Evolutionary conservation across 2,113 vertebrate species (phyloP), one percentile per base, ranked within the genome.

Genomic region (Podocnemis expansa): DNA sequence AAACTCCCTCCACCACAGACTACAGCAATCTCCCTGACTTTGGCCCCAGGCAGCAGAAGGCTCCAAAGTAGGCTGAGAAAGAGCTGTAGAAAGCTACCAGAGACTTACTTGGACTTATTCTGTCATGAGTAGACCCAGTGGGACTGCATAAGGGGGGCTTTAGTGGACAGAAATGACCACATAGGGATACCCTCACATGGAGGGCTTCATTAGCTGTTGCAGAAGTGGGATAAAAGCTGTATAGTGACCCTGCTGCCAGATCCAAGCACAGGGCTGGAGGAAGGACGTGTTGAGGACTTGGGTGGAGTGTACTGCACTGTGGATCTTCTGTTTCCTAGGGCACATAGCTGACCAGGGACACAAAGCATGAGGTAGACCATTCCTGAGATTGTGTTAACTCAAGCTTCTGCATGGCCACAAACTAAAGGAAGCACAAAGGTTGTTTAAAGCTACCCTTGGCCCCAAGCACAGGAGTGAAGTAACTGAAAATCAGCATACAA

Each of bases 261-360:
- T 5, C 29, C 89, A 31, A 47, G 5, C 22, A 82, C 19, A 80
- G 90, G 80, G 7, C 12, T 58, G 38, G 70, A 73, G 14, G 43
- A 3, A 88, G 70, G 0, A 0, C 25, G 82, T 0, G 0, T 12
- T 19, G 70, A 17, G 0, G 4, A 10, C 34, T 56, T 73, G 67
- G n/a, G 19, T 41, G 21, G 34, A 41, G 67, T 73, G 9, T 41
- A 10, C 10, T 41, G 22, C 21, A 73, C 5, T 41, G 9, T 73
- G 67, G 67, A 4, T 73, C 38, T 73, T 10, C 52, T 41, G 2
- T 84, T 92, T 88, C 80, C 79, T n/a, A 87, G 14, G 67, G 16
- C 17, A 67, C 11, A 76, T 43, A 51, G 2, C 10, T 4, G 2
- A 1, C 3, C 31, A 17, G 43, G 82, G 27, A 10, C n/a, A 82